phyloP scores from a whole-genome alignment of 2,113 vertebrate genomes.

The Pyrgilauda ruficollis region DNA sequence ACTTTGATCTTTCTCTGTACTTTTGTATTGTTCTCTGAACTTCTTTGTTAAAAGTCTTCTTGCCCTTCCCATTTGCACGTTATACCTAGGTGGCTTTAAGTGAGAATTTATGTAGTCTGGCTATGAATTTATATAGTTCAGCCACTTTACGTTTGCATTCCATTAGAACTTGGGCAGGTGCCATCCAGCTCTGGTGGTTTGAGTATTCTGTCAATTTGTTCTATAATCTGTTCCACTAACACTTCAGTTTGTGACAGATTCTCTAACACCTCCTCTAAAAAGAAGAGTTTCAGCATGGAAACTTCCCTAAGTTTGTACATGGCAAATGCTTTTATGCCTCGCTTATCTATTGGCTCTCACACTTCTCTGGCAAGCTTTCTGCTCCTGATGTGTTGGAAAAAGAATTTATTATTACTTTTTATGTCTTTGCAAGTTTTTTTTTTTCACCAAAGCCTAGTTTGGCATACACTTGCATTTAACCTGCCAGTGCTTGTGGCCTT shows the following conservation, averaged over 20 bases:
- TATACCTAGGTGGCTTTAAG: neutral
- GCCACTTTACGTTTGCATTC: neutral
- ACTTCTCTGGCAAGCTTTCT: conserved; percentile 32
- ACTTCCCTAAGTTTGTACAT: conserved; percentile 2
- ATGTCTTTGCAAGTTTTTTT: neutral
- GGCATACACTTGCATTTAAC: neutral
- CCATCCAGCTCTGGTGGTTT: neutral
- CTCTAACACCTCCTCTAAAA: conserved; percentile 42
- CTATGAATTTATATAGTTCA: neutral
- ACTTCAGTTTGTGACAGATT: conserved; percentile 49
- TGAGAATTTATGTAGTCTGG: neutral
- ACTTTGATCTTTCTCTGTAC: neutral
- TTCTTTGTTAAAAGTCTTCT: neutral
- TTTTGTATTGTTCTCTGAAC: neutral
- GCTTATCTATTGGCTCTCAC: conserved; percentile 44
- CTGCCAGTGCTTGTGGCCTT: neutral
- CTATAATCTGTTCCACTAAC: conserved; percentile 29
- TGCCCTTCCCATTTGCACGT: neutral
- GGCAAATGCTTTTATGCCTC: conserved; percentile 6
- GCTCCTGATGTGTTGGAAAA: conserved; percentile 26
- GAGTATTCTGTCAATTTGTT: conserved; percentile 19
- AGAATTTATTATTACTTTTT: conserved; percentile 43
- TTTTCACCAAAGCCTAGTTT: neutral
- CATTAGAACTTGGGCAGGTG: neutral
- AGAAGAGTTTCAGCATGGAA: conserved; percentile 20